Base-by-base conservation (phyloP, 2,888 invertebrate genomes). In the Caenorhabditis becei region DNA sequence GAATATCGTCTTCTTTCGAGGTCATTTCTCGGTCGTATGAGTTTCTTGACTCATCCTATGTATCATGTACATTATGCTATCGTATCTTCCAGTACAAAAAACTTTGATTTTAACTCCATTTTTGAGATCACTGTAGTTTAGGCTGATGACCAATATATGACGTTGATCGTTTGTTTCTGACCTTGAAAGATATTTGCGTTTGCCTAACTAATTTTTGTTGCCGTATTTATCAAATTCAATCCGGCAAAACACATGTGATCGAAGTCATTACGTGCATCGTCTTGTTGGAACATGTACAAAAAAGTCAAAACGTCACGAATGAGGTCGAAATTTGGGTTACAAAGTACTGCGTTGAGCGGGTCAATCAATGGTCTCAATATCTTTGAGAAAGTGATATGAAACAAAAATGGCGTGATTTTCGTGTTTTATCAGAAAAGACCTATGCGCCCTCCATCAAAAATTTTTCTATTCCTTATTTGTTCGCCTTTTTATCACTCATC, bases 21-120 rank as follows among this genome's bases (percentile, higher is more conserved):
- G 79, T 79, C 79, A 79, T 79, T 72, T 79, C 72, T 79, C 79
- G 72, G 72, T 67, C 79, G 79, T 78, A 71, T 72, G 61, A 72
- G 72, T 66, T 69, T 69, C 66, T 26, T 53, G 56, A 7, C 54
- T 32, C 69, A 23, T 28, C 58, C 53, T 14, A 35, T 69, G 47
- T 41, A 32, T 62, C 58, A 63, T 70, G 70, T 72, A 65, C 32
- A 72, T 63, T 56, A 58, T 23, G 28, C 2, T 58, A 67, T 24
- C 10, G 56, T 28, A 47, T 47, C 1, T 4, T 24, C 32, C 18
- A 16, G 20, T 5, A 26, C 32, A 16, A 47, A 35, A 66, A 41
- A 51, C 1, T 37, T 53, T n/a, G n/a, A n/a, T n/a, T 51, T 51
- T 37, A 35, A 32, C 44, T 47, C 20, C 7, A 41, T 14, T 32